Evolutionary conservation across 2,888 invertebrate genomes (phyloP).

Genomic region (Elegia similella): DNA sequence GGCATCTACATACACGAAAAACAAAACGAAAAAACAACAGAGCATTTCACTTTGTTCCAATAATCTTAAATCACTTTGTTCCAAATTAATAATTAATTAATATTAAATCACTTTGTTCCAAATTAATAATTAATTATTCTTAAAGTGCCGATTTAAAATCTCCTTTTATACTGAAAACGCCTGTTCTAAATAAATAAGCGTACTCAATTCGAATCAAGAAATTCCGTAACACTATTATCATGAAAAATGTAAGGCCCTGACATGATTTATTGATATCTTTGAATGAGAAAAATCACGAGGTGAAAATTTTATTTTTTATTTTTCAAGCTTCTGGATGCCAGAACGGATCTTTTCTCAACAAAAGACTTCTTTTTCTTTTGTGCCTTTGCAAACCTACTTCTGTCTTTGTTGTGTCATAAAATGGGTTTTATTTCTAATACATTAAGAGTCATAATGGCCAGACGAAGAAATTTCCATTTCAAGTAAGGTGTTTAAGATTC

Average conservation of each 20-base stretch:
- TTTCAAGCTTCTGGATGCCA: slow-evolving; percentile 19
- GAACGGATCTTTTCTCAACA: slow-evolving; percentile 25
- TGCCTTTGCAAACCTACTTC: slow-evolving; percentile 12
- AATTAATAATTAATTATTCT: too few species aligned
- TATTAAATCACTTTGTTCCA: too few species aligned
- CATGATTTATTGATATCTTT: slow-evolving; percentile 23
- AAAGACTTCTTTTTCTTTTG: slow-evolving; percentile 28
- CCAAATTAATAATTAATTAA: too few species aligned
- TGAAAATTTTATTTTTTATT: slow-evolving; percentile 14
- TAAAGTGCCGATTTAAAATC: too few species aligned
- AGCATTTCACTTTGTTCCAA: too few species aligned
- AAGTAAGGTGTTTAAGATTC: slow-evolving; percentile 18
- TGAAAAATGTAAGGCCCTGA: slow-evolving; percentile 1
- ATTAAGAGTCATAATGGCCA: slow-evolving; percentile 4
- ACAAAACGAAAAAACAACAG: too few species aligned
- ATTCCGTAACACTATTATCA: slow-evolving; percentile 5
- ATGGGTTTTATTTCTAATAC: slow-evolving; percentile 8
- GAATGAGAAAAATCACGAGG: slow-evolving; percentile 23
- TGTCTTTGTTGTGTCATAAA: slow-evolving; percentile 17
- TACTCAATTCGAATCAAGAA: not conserved
- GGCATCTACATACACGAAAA: too few species aligned
- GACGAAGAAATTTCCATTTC: slow-evolving; percentile 18
- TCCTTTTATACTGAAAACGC: not conserved
- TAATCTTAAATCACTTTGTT: too few species aligned
- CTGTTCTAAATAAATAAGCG: not conserved